These are phyloP conservation scores for Cichladusa arquata DNA, from an alignment of 2,113 vertebrate genomes.

Conservation along the genomic window DNA sequence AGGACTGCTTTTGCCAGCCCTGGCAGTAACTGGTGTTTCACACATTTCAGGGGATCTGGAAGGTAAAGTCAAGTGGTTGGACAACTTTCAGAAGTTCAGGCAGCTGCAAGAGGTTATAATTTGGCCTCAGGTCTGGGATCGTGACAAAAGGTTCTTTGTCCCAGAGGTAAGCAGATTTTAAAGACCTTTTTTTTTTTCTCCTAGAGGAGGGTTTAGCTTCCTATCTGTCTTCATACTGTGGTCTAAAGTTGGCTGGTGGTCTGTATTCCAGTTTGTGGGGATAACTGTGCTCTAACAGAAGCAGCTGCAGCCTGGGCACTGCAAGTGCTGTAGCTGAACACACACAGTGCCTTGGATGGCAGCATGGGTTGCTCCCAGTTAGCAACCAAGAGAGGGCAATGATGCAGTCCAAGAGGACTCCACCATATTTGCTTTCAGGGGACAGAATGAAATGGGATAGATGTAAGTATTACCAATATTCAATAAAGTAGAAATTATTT, in stretches of 20 bases:
- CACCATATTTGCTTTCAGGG: background rate
- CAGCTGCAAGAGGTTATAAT: conserved; percentile 85
- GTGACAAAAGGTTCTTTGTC: conserved; percentile 86
- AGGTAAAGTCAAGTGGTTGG: conserved; percentile 92
- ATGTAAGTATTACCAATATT: background rate
- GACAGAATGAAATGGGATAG: background rate
- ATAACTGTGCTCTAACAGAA: background rate
- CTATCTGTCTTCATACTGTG: background rate
- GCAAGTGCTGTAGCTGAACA: background rate
- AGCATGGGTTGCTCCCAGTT: background rate
- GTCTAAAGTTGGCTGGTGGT: background rate
- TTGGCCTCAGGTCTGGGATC: conserved; percentile 91
- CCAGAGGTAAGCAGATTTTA: conserved; percentile 79
- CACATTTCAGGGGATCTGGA: conserved; percentile 84
- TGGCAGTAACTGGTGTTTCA: background rate
- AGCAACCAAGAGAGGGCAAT: too few species aligned
- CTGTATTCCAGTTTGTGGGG: background rate
- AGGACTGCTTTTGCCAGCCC: background rate
- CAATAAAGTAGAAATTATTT: background rate
- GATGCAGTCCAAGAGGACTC: background rate
- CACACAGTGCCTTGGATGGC: background rate
- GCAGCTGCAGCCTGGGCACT: background rate
- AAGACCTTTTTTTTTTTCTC: background rate
- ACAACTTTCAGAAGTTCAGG: conserved; percentile 90
- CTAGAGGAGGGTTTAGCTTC: background rate